phyloP scores from a whole-genome alignment of 2,113 vertebrate genomes.

The Orthonyx spaldingii region DNA sequence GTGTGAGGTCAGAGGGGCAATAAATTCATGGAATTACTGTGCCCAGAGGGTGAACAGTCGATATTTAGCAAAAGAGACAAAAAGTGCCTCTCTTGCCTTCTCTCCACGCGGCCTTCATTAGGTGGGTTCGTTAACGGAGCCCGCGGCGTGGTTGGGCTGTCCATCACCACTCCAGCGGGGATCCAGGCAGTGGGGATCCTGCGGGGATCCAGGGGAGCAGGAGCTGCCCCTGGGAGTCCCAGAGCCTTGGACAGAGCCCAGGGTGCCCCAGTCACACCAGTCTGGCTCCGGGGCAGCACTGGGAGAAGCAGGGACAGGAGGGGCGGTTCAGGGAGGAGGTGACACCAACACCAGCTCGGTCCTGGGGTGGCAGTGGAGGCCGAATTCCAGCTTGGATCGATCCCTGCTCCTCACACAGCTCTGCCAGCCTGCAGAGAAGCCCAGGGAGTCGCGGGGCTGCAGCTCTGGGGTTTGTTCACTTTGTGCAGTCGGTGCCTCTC shows the following conservation, averaged over 20 bases:
- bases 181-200: too few species aligned
- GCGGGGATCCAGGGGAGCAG: too few species aligned
- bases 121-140: neutral
- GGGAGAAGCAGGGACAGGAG: neutral
- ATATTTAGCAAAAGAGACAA: neutral
- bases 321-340: accelerated
- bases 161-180: neutral
- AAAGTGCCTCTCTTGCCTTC: neutral
- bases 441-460: neutral
- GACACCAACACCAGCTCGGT: accelerated
- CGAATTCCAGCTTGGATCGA: neutral
- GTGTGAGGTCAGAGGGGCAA: neutral
- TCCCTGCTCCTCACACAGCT: neutral
- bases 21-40: neutral
- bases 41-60: neutral
- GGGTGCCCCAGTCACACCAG: neutral
- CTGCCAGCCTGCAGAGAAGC: neutral
- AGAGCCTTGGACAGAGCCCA: neutral
- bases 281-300: neutral
- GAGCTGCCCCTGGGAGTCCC: neutral
- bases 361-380: neutral
- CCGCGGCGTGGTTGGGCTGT: neutral
- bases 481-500: accelerated
- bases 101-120: constrained; percentile 15
- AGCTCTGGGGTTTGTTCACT: neutral